These are phyloP conservation scores for Dioctria linearis DNA, from an alignment of 2,888 invertebrate species.

Conservation along the genomic window DNA sequence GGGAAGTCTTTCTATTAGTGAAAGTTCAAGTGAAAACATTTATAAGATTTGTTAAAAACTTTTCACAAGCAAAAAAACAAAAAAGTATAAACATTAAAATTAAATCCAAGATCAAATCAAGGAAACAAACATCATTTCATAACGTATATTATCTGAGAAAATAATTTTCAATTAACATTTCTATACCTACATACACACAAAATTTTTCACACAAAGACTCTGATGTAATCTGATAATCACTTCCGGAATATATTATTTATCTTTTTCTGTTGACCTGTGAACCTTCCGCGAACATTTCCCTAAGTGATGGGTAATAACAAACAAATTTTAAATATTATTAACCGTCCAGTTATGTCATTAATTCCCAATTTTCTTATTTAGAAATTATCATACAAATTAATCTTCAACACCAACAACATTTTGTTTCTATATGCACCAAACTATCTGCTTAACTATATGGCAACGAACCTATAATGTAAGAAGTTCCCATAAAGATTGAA, in stretches of 20 bases:
- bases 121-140: too few relatives aligned
- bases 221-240: slow-evolving; percentile 1
- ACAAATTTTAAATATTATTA: slow-evolving; percentile 26
- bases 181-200: too few relatives aligned
- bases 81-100: too few relatives aligned
- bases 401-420: background rate
- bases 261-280: slow-evolving; percentile 10
- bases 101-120: too few relatives aligned
- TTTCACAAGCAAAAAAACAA: too few relatives aligned
- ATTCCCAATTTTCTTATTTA: slow-evolving; percentile 13
- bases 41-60: too few relatives aligned
- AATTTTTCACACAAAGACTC: too few relatives aligned
- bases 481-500: slow-evolving; percentile 17
- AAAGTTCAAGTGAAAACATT: too few relatives aligned
- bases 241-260: slow-evolving; percentile 20
- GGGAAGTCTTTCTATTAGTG: too few relatives aligned
- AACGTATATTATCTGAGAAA: too few relatives aligned
- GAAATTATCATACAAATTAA: slow-evolving; percentile 45
- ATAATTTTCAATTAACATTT: too few relatives aligned
- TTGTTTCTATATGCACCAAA: too few relatives aligned
- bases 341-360: slow-evolving; percentile 42
- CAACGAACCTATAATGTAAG: slow-evolving; percentile 1
- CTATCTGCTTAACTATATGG: background rate
- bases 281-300: background rate
- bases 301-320: background rate